Percentiles rank a stretch among this genome's conserved stretches.
Conservation (phyloP, 2,113 vertebrate species). For the zebrafish (Danio rerio) region GRCz12tu NC_133180.1:15958001-15958500, state of each 20-base stretch:
- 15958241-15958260: constrained; percentile 46
- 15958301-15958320: constrained; percentile 57
- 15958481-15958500: too few relatives aligned
- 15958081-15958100: neutral
- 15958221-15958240: constrained; percentile 20
- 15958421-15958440: too few relatives aligned
- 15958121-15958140: too few relatives aligned
- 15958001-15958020: neutral
- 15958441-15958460: too few relatives aligned
- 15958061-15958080: neutral
- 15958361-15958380: constrained; percentile 18
- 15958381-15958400: constrained; percentile 58
- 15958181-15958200: neutral
- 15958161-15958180: neutral
- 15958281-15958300: constrained; percentile 62
- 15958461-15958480: too few relatives aligned
- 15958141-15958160: neutral
- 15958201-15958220: constrained; percentile 44
- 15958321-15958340: constrained; percentile 46
- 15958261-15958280: constrained; percentile 59
- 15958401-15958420: constrained; percentile 41
- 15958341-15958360: constrained; percentile 29
- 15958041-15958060: neutral
- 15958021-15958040: neutral
- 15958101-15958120: neutral